Evolutionary conservation across 64 coral and sea anemone species (phyloP).

Genomic region (Montipora sp.): DNA sequence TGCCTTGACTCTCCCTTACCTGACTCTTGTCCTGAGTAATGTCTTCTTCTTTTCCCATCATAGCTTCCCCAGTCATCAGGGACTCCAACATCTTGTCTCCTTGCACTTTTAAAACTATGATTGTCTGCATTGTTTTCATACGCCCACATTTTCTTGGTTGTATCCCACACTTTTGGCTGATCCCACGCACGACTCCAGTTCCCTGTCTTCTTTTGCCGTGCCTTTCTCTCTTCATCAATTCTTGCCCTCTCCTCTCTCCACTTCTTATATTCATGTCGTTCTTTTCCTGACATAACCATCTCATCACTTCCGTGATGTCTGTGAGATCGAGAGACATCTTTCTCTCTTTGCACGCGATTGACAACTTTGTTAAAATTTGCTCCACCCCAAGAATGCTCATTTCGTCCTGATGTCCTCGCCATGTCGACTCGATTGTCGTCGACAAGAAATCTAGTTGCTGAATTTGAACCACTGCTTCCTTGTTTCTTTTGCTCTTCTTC

Average conservation of each 20-base stretch:
- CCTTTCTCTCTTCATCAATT: constrained; percentile 75
- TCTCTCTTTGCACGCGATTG: constrained; percentile 65
- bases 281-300: constrained; percentile 83
- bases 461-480: neutral
- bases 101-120: constrained; percentile 12
- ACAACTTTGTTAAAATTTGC: constrained; percentile 71
- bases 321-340: neutral
- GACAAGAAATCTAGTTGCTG: constrained; percentile 44
- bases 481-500: constrained; percentile 66
- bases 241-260: constrained; percentile 84
- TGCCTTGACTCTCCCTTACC: neutral
- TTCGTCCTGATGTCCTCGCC: constrained; percentile 72
- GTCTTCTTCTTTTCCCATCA: neutral
- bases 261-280: constrained; percentile 63
- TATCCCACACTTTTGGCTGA: constrained; percentile 50
- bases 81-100: constrained; percentile 3
- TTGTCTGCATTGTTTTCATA: neutral
- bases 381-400: constrained; percentile 84
- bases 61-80: constrained; percentile 45
- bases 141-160: constrained; percentile 25
- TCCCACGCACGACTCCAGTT: constrained; percentile 89
- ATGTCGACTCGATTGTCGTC: constrained; percentile 82
- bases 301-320: constrained; percentile 31
- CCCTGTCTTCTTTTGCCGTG: constrained; percentile 73
- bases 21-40: neutral